These are phyloP conservation scores for Sphyrna mokarran DNA, from an alignment of 2,113 vertebrate species.

Conservation along the genomic window DNA sequence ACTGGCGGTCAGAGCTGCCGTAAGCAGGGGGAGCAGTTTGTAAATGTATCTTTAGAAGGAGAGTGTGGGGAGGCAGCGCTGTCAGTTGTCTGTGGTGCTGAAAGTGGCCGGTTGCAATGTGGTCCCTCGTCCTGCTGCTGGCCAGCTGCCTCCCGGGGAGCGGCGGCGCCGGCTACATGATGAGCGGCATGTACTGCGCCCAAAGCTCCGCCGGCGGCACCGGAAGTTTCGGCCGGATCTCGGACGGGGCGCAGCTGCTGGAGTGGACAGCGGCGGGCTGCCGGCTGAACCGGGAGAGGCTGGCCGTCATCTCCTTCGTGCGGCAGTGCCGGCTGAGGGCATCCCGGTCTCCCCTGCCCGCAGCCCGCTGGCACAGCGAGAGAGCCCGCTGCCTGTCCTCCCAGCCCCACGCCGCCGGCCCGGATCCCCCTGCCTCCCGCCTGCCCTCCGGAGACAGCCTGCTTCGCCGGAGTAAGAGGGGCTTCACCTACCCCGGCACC, in stretches of 20 bases:
- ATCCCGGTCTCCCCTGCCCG: background rate
- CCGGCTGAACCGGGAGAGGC: conserved; percentile 45
- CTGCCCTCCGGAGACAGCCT: background rate
- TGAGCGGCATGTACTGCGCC: conserved; percentile 53
- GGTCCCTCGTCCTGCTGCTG: conserved; percentile 59
- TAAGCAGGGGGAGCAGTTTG: background rate
- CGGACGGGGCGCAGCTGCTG: conserved; percentile 55
- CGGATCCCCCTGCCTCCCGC: background rate
- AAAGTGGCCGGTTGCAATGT: conserved; percentile 57
- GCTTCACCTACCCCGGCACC: conserved; percentile 72
- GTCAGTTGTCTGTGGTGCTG: conserved; percentile 65
- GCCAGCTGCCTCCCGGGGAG: conserved; percentile 43
- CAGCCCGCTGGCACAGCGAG: background rate
- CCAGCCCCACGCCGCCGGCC: background rate
- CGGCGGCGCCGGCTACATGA: conserved; percentile 33
- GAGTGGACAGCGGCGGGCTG: conserved; percentile 50
- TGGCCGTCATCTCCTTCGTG: conserved; percentile 54
- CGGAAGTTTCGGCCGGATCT: conserved; percentile 47
- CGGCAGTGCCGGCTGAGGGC: conserved; percentile 48
- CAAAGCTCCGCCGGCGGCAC: conserved; percentile 43
- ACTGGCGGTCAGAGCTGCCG: conserved; percentile 51
- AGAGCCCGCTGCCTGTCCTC: background rate
- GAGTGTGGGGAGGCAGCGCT: conserved; percentile 47
- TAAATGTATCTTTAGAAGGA: no score
- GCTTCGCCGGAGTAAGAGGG: conserved; percentile 57